Conservation (phyloP, 2,888 invertebrate genomes). For the Ephialtes manifestator region DNA sequence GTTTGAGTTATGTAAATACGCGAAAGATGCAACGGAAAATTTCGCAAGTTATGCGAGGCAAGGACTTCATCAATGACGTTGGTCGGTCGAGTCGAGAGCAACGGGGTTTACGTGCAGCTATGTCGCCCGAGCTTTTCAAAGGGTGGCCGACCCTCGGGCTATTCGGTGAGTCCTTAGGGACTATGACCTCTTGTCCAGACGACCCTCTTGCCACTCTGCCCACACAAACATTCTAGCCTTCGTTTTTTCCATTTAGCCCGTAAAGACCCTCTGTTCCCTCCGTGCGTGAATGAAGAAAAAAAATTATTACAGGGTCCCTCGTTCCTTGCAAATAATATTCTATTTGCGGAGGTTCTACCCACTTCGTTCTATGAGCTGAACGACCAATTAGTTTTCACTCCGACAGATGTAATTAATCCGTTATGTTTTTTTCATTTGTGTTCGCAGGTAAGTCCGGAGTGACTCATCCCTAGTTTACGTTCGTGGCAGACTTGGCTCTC, state of each 20-base stretch:
- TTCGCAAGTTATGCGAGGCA: slow-evolving; percentile 50
- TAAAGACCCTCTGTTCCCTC: not conserved
- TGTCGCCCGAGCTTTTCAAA: slow-evolving; percentile 21
- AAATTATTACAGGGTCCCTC: not conserved
- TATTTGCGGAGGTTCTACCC: slow-evolving; percentile 31
- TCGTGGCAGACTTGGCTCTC: not conserved
- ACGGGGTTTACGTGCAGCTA: slow-evolving; percentile 24
- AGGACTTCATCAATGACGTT: slow-evolving; percentile 37
- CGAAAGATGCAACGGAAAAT: slow-evolving; percentile 56
- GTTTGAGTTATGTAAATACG: slow-evolving; percentile 58
- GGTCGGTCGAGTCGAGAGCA: slow-evolving; percentile 20
- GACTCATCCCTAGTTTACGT: not conserved
- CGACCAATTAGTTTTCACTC: slow-evolving; percentile 15
- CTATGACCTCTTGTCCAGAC: slow-evolving; percentile 14
- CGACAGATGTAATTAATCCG: slow-evolving; percentile 30
- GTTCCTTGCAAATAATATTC: slow-evolving; percentile 31
- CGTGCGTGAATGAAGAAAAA: slow-evolving; percentile 21
- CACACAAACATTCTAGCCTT: not conserved
- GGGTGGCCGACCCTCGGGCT: slow-evolving; percentile 12
- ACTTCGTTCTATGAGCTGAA: slow-evolving; percentile 7
- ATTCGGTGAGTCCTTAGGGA: not conserved
- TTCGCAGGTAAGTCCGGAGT: slow-evolving; percentile 47
- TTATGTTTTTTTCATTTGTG: slow-evolving; percentile 27
- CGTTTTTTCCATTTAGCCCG: not conserved
- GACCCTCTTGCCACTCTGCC: slow-evolving; percentile 17